phyloP scores from a whole-genome alignment of 2,113 vertebrate genomes.

The Tragelaphus buxtoni region DNA sequence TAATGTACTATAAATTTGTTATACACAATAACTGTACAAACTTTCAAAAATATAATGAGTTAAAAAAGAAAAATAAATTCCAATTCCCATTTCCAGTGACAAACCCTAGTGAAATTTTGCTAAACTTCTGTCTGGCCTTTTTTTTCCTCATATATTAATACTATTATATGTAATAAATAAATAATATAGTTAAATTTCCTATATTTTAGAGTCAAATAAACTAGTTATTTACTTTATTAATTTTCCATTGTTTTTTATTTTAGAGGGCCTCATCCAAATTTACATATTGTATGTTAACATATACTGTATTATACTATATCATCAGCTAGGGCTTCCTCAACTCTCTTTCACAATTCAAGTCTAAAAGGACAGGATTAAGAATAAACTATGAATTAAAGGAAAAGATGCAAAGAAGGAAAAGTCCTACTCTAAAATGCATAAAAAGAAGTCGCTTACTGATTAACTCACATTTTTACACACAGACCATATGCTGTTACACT shows the following conservation, averaged over 20 bases:
- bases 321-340: background rate
- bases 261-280: background rate
- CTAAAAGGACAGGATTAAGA: background rate
- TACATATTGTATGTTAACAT: background rate
- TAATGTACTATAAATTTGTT: background rate
- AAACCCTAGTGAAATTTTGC: background rate
- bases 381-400: background rate
- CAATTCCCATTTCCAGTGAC: background rate
- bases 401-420: background rate
- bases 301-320: background rate
- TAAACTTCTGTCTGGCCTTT: background rate
- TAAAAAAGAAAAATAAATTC: background rate
- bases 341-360: background rate
- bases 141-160: background rate
- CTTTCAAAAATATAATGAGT: background rate
- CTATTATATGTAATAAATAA: background rate
- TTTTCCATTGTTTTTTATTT: background rate
- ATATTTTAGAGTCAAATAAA: background rate
- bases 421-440: background rate
- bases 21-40: background rate
- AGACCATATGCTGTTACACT: too few relatives aligned
- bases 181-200: background rate
- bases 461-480: background rate
- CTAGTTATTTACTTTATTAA: background rate
- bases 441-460: background rate